These are phyloP conservation scores for Lordiphosa mommai DNA, from an alignment of 1,140 invertebrate genomes.

Conservation along the genomic window DNA sequence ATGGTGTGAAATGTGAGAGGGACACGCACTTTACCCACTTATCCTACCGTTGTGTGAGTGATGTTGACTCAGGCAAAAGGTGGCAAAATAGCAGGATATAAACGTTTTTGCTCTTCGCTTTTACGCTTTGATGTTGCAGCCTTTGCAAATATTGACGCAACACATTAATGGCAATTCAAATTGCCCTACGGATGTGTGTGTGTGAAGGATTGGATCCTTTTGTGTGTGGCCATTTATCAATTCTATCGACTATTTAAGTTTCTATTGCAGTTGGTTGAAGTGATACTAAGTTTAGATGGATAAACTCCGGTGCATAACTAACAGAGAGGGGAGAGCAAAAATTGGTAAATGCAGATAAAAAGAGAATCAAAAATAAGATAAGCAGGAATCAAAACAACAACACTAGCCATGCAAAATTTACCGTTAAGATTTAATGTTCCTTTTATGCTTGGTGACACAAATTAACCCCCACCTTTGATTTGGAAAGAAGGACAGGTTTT, in stretches of 20 bases:
- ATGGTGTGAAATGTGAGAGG: constrained; percentile 27
- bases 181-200: constrained; percentile 1
- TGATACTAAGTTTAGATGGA: neutral
- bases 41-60: neutral
- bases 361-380: too few species aligned
- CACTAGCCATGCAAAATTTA: too few species aligned
- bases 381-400: too few species aligned
- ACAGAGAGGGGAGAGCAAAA: too few species aligned
- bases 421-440: too few species aligned
- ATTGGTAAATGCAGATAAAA: too few species aligned
- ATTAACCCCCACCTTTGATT: too few species aligned
- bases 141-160: constrained; percentile 56
- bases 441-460: too few species aligned
- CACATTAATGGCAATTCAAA: constrained; percentile 58
- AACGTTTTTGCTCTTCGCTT: constrained; percentile 26
- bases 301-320: too few species aligned
- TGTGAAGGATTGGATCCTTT: constrained; percentile 34
- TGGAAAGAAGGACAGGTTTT: too few species aligned
- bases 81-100: constrained; percentile 35
- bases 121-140: constrained; percentile 54
- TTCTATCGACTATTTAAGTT: constrained; percentile 1
- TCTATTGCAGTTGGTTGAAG: constrained; percentile 1
- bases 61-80: constrained; percentile 53
- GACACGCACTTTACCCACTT: constrained; percentile 24
- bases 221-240: constrained; percentile 22